Conservation (phyloP, 2,797 vertebrate species). For the Rhinella marina region DNA sequence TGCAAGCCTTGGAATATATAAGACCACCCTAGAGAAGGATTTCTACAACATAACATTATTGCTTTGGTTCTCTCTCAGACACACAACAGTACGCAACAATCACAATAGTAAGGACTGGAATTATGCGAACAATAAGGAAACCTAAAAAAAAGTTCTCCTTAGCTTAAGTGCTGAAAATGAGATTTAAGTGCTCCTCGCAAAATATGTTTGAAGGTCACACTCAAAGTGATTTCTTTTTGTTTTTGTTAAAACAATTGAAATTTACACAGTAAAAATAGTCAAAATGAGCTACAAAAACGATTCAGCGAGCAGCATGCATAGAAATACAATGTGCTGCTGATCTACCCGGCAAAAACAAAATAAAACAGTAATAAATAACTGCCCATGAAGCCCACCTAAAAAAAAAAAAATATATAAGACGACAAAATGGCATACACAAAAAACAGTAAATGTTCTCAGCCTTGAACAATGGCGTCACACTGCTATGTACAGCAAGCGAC, state of each 20-base stretch:
- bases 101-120: slow-evolving; percentile 74
- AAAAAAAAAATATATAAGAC: slow-evolving; percentile 72
- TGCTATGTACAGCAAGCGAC: slow-evolving; percentile 60
- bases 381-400: slow-evolving; percentile 71
- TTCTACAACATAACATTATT: slow-evolving; percentile 74
- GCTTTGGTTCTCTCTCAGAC: slow-evolving; percentile 79
- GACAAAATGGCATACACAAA: slow-evolving; percentile 67
- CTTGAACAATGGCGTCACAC: slow-evolving; percentile 68
- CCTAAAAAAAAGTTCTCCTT: slow-evolving; percentile 70
- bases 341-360: slow-evolving; percentile 71
- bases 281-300: slow-evolving; percentile 69
- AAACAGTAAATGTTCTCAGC: slow-evolving; percentile 71
- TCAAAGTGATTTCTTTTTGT: slow-evolving; percentile 74
- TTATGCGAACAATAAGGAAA: slow-evolving; percentile 72
- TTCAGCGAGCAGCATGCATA: slow-evolving; percentile 81
- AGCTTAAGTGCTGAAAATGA: slow-evolving; percentile 78
- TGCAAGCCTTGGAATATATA: slow-evolving; percentile 72
- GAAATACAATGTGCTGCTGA: slow-evolving; percentile 78
- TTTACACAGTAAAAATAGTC: slow-evolving; percentile 71
- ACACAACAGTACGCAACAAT: slow-evolving; percentile 70
- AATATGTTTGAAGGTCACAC: slow-evolving; percentile 72
- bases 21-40: slow-evolving; percentile 69
- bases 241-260: slow-evolving; percentile 71
- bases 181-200: slow-evolving; percentile 79
- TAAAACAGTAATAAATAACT: slow-evolving; percentile 77